A percentile compares a stretch with the other conserved stretches of the same genome.
Evolutionary conservation across 2,888 invertebrate genomes (phyloP).

Genomic region (Monochamus alternatus): DNA sequence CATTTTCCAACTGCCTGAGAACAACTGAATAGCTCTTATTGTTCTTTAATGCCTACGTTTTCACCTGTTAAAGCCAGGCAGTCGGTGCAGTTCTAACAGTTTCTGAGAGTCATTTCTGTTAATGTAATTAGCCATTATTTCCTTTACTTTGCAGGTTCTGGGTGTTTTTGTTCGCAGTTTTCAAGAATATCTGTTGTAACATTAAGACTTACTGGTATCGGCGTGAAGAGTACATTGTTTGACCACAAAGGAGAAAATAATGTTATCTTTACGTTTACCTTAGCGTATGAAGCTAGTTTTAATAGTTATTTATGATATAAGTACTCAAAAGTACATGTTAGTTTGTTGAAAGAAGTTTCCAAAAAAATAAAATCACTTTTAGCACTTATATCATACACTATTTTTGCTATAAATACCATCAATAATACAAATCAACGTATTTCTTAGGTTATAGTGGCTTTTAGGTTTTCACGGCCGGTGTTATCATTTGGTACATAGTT

Average conservation of each 20-base stretch:
- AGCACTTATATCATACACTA: too few species aligned
- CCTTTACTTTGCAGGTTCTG: not conserved
- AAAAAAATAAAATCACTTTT: too few species aligned
- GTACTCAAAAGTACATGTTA: too few species aligned
- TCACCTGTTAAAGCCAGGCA: not conserved
- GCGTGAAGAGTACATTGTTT: not conserved
- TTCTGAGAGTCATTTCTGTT: constrained; percentile 2
- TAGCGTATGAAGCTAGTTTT: too few species aligned
- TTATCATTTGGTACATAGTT: too few species aligned
- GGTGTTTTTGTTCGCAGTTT: constrained; percentile 6
- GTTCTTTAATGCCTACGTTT: not conserved
- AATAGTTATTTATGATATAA: too few species aligned
- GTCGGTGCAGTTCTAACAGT: not conserved
- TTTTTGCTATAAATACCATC: too few species aligned
- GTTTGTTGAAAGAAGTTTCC: too few species aligned
- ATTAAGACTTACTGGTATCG: constrained; percentile 11
- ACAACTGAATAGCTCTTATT: not conserved
- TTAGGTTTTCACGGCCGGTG: too few species aligned
- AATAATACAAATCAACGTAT: too few species aligned
- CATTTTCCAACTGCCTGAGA: not conserved
- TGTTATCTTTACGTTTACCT: too few species aligned
- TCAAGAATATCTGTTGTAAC: not conserved
- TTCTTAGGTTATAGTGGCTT: too few species aligned
- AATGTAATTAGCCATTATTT: constrained; percentile 8
- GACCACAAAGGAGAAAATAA: not conserved